Base-by-base conservation (phyloP, 2,113 vertebrate genomes). In the Notothenia rossii region DNA sequence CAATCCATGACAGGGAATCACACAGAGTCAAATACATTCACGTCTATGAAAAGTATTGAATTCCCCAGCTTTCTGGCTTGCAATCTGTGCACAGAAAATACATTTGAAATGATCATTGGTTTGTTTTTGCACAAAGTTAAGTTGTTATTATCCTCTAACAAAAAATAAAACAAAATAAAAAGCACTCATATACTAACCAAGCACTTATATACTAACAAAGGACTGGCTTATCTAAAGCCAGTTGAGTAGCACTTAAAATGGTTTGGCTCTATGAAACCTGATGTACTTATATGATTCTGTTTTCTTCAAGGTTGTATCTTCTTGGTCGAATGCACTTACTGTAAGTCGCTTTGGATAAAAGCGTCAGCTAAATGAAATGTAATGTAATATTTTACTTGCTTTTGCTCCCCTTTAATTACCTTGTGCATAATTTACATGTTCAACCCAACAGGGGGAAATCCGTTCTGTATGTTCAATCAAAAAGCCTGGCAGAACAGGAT, bases 1-100 rank as follows among this genome's bases (percentile, higher is more conserved):
- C 45, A 71, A 73, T 86, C 46, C 66, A 75, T 75, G 48, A 10
- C 20, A 2, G 17, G 15, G 36, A 73, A 70, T 43, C 29, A 55
- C 51, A 45, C 25, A 25, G 60, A 54, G 12, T 59, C 61, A 43
- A 40, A 48, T 50, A 73, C 56, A 70, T 67, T 61, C 69, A 63
- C 58, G 66, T 43, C 63, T 14, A 18, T 60, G 17, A 3, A 11
- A 10, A 46, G 22, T 64, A 51, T 48, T 25, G 40, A 56, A n/a
- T 68, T 72, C n/a, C 60, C 48, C 66, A 46, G 36, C 60, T 43
- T 43, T 53, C 46, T 51, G 13, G 55, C 8, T 61, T 49, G 10
- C 10, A 46, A 43, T 51, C 68, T 11, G 4, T 14, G 48, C 49
- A 33, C 8, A 49, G 61, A 46, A 46, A 56, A 49, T 11, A 69